Conservation (phyloP, 92 coral and sea anemone genomes). For the Heliopora coerulea region DNA sequence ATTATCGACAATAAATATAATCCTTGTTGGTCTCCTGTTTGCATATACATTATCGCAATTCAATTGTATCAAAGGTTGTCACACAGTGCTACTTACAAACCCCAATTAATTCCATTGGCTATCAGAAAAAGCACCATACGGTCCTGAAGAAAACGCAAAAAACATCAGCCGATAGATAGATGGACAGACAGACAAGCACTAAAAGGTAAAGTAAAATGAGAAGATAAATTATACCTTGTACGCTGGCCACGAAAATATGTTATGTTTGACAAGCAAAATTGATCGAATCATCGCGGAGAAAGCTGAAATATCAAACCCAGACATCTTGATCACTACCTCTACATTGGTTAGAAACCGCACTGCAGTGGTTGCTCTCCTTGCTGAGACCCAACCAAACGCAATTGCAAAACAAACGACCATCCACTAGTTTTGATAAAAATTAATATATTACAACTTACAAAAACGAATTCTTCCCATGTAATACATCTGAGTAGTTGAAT, state of each 20-base stretch:
- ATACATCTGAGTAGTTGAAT: constrained; percentile 84
- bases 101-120: constrained; percentile 90
- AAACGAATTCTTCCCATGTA: constrained; percentile 93
- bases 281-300: constrained; percentile 73
- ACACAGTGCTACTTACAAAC: constrained; percentile 71
- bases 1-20: too few species aligned
- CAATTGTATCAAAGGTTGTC: not conserved
- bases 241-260: constrained; percentile 85
- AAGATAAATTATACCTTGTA: constrained; percentile 59
- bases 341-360: too few species aligned
- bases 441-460: constrained; percentile 58
- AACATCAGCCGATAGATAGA: not conserved
- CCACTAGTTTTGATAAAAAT: not conserved
- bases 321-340: too few species aligned
- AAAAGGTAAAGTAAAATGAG: not conserved
- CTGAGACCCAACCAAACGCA: not conserved
- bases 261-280: constrained; percentile 71
- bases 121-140: constrained; percentile 87
- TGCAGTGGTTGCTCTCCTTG: not conserved
- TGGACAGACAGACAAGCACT: constrained; percentile 3
- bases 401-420: not conserved
- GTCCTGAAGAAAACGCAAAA: constrained; percentile 52
- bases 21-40: too few species aligned
- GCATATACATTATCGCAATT: too few species aligned
- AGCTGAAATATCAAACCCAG: constrained; percentile 53